These are phyloP conservation scores for Arrhamphus sclerolepis DNA, from an alignment of 2,797 vertebrate genomes.

Conservation along the genomic window DNA sequence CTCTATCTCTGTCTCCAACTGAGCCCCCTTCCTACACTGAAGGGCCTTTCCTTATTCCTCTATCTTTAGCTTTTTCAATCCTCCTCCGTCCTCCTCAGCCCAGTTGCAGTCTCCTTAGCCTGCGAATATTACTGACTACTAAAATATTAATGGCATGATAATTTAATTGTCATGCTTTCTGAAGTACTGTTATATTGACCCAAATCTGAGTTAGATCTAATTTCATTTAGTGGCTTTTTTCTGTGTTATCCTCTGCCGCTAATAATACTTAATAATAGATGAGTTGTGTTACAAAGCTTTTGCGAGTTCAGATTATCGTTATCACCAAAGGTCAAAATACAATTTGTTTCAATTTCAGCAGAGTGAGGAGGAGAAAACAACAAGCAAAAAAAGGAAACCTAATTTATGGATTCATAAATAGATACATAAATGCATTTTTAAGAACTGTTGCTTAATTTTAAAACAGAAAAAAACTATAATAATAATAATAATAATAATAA, in stretches of 20 bases:
- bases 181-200: slow-evolving; percentile 60
- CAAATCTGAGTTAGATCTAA: slow-evolving; percentile 75
- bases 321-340: slow-evolving; percentile 38
- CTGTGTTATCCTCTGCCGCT: slow-evolving; percentile 3
- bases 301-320: slow-evolving; percentile 11
- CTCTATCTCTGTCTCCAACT: slow-evolving; percentile 34
- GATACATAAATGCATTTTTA: too few species aligned
- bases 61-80: slow-evolving; percentile 9
- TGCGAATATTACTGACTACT: slow-evolving; percentile 36
- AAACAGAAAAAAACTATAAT: slow-evolving; percentile 2
- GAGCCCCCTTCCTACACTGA: slow-evolving; percentile 23
- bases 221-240: slow-evolving; percentile 66
- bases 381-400: neutral
- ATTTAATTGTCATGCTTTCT: slow-evolving; percentile 66
- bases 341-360: slow-evolving; percentile 15
- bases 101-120: slow-evolving; percentile 13
- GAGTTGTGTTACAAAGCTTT: slow-evolving; percentile 26
- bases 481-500: slow-evolving; percentile 16
- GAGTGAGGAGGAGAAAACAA: slow-evolving; percentile 6
- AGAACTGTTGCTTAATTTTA: too few species aligned
- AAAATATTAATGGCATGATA: slow-evolving; percentile 73
- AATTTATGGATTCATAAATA: too few species aligned
- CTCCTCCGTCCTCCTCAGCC: slow-evolving; percentile 23
- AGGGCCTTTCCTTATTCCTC: slow-evolving; percentile 16
- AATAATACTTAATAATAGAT: slow-evolving; percentile 71